Percentiles rank a stretch among this genome's conserved stretches.
phyloP scores from a whole-genome alignment of 2,888 invertebrate genomes.

The Archaeoteleia sp. region DNA sequence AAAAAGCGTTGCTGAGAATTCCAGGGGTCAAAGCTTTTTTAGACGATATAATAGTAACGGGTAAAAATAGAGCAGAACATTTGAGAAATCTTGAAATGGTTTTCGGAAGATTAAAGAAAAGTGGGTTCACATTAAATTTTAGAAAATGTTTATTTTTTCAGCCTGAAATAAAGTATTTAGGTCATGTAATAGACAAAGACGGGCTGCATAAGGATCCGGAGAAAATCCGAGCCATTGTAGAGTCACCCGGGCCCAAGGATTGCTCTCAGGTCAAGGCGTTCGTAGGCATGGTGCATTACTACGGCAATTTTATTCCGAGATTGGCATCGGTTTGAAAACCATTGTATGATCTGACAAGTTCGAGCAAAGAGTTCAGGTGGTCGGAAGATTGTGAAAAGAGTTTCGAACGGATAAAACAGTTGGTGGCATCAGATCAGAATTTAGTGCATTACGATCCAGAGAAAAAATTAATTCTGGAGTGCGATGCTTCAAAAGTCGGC shows the following conservation, averaged over 20 bases:
- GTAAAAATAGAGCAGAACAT: constrained; percentile 54
- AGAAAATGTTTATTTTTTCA: constrained; percentile 65
- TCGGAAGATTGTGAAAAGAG: constrained; percentile 12
- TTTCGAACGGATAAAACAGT: constrained; percentile 15
- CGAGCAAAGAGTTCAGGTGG: constrained; percentile 16
- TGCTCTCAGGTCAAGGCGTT: constrained; percentile 34
- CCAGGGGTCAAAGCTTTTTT: constrained; percentile 47
- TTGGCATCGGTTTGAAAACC: constrained; percentile 13
- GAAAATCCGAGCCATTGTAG: constrained; percentile 47
- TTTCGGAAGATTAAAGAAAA: constrained; percentile 54
- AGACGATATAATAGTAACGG: constrained; percentile 64
- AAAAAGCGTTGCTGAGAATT: constrained; percentile 59
- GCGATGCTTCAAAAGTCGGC: constrained; percentile 56
- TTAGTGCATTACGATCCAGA: constrained; percentile 50
- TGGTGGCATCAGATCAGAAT: constrained; percentile 15
- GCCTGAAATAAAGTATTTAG: constrained; percentile 63
- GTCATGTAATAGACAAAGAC: constrained; percentile 53
- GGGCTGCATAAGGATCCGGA: constrained; percentile 41
- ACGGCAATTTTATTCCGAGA: constrained; percentile 32
- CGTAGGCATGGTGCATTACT: constrained; percentile 42
- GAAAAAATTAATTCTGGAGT: constrained; percentile 33
- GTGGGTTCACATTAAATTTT: constrained; percentile 59
- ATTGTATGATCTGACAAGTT: constrained; percentile 10
- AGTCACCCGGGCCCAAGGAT: constrained; percentile 27
- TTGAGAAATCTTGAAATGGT: constrained; percentile 56